Conservation (phyloP, 1,140 invertebrate genomes). For the Hyposmocoma kahamanoa region DNA sequence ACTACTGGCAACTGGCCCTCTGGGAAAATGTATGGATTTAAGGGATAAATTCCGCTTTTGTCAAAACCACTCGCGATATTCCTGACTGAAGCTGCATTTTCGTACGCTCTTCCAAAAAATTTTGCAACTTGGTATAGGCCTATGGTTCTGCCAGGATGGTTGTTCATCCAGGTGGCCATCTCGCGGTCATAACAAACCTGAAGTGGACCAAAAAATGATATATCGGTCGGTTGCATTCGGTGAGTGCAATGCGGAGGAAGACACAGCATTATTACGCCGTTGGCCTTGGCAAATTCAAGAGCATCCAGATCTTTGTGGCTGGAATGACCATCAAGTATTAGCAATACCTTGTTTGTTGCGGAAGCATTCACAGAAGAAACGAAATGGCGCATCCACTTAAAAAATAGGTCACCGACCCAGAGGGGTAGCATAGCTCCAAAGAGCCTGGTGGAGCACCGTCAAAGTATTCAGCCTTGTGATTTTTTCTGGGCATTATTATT, state of each 20-base stretch:
- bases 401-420: slow-evolving; percentile 1
- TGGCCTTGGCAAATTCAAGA: not conserved
- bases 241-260: slow-evolving; percentile 1
- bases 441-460: not conserved
- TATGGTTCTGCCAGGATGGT: slow-evolving; percentile 4
- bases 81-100: not conserved
- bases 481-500: not conserved
- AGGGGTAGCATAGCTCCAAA: not conserved
- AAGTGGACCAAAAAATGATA: not conserved
- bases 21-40: slow-evolving; percentile 2
- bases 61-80: slow-evolving; percentile 4
- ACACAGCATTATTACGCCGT: not conserved
- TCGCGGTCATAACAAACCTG: not conserved
- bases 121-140: not conserved
- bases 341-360: not conserved
- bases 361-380: not conserved
- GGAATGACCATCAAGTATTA: not conserved
- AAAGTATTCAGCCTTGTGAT: not conserved
- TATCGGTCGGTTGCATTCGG: slow-evolving; percentile 4
- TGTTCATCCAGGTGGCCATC: slow-evolving; percentile 2
- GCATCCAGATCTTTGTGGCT: not conserved
- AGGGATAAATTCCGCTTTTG: slow-evolving; percentile 3
- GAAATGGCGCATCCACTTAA: not conserved
- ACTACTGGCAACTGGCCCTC: slow-evolving; percentile 1
- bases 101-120: slow-evolving; percentile 4